These are phyloP conservation scores for Nasonia giraulti DNA, from an alignment of 1,140 invertebrate species.

Conservation along the genomic window DNA sequence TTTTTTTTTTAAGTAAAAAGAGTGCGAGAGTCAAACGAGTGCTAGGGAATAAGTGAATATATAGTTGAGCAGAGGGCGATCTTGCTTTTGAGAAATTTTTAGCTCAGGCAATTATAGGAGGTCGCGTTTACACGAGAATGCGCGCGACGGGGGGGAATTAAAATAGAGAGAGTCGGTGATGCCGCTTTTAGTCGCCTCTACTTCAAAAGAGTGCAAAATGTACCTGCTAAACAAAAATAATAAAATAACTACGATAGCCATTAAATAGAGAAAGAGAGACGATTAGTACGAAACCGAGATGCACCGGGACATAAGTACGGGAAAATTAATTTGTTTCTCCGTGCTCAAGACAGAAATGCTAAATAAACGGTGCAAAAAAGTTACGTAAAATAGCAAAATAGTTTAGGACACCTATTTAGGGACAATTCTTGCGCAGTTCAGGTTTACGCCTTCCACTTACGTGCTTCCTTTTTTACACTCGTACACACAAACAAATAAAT, in stretches of 20 bases:
- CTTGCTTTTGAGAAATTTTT: conserved; percentile 45
- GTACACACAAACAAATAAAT: background rate
- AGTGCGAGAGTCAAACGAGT: conserved; percentile 12
- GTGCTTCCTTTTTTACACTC: conserved; percentile 45
- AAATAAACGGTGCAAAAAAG: background rate
- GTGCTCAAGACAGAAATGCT: conserved; percentile 4
- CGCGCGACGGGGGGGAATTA: background rate
- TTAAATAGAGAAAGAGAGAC: conserved; percentile 37
- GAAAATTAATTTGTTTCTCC: conserved; percentile 27
- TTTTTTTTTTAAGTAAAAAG: background rate
- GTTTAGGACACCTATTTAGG: background rate
- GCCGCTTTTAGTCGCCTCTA: conserved; percentile 49
- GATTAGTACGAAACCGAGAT: background rate
- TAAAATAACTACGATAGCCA: conserved; percentile 41
- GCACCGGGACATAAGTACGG: conserved; percentile 30
- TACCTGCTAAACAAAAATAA: conserved; percentile 45
- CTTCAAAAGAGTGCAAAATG: conserved; percentile 45
- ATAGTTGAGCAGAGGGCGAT: conserved; percentile 2
- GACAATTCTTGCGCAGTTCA: conserved; percentile 39
- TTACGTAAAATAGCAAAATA: conserved; percentile 23
- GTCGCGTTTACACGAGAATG: background rate
- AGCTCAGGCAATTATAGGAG: background rate
- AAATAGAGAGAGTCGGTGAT: conserved; percentile 22
- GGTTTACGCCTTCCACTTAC: conserved; percentile 47
- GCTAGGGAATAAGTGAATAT: conserved; percentile 1